Conservation (phyloP, 92 coral and sea anemone species). For the Actinostola sp. region DNA sequence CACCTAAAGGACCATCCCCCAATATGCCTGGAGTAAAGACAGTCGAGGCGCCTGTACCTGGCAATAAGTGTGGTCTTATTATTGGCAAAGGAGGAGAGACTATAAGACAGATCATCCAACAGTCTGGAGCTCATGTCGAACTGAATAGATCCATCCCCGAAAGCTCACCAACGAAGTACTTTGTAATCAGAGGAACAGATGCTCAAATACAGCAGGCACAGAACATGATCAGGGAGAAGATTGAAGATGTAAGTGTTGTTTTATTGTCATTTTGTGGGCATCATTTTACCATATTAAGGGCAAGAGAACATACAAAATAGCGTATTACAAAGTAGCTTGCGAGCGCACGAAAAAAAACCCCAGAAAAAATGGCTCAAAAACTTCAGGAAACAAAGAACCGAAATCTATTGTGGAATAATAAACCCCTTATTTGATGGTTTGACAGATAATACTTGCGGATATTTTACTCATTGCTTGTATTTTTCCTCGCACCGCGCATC, state of each 20-base stretch:
- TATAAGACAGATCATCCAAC: conserved; percentile 83
- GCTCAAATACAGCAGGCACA: conserved; percentile 95
- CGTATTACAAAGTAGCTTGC: no score
- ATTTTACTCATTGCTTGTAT: no score
- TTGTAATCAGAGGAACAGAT: conserved; percentile 95
- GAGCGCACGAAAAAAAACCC: no score
- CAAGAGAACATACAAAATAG: background rate
- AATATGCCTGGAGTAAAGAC: conserved; percentile 89
- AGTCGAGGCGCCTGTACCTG: conserved; percentile 93
- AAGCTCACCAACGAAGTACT: conserved; percentile 87
- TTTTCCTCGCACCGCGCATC: no score
- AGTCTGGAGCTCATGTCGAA: conserved; percentile 94
- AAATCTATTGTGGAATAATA: no score
- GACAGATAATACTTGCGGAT: no score
- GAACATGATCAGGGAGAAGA: conserved; percentile 84
- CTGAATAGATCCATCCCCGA: conserved; percentile 90
- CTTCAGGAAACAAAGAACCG: no score
- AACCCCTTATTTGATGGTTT: no score
- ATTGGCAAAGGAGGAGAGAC: conserved; percentile 99
- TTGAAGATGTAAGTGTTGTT: conserved; percentile 63
- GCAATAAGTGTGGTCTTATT: conserved; percentile 94
- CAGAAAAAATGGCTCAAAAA: no score
- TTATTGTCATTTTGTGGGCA: background rate
- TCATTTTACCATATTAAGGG: background rate
- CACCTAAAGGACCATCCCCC: conserved; percentile 90